A percentile compares a stretch with the other conserved stretches of the same genome.
phyloP scores from a whole-genome alignment of 2,113 vertebrate species.

The Cephalopterus ornatus region DNA sequence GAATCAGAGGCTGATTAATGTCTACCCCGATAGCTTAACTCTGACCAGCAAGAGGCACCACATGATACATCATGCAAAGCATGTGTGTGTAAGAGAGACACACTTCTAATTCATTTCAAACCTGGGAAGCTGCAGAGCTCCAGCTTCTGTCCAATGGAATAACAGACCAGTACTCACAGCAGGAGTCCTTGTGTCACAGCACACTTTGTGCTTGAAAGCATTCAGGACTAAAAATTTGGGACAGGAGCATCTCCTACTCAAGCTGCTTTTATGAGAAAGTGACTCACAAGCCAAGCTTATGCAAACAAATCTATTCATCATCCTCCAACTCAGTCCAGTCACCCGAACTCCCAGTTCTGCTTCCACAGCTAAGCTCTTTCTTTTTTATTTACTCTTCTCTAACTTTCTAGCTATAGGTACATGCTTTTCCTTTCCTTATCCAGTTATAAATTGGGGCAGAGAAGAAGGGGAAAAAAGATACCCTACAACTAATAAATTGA shows the following conservation, averaged over 20 bases:
- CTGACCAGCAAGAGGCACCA: not conserved
- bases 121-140: not conserved
- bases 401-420: not conserved
- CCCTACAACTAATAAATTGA: not conserved
- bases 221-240: slow-evolving; percentile 3
- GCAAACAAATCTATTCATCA: slow-evolving; percentile 30
- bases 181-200: not conserved
- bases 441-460: not conserved
- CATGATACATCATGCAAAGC: not conserved
- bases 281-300: slow-evolving; percentile 21
- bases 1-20: not conserved
- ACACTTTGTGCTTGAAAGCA: not conserved
- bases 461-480: not conserved
- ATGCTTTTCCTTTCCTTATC: not conserved
- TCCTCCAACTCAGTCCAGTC: slow-evolving; percentile 23
- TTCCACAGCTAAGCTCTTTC: not conserved
- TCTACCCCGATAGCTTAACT: not conserved
- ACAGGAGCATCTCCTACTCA: slow-evolving; percentile 10
- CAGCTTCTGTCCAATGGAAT: not conserved
- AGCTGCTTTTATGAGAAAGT: slow-evolving; percentile 21
- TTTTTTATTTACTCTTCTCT: not conserved
- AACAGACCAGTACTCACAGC: not conserved
- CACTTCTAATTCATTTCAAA: not conserved
- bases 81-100: not conserved
- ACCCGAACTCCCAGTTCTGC: not conserved